A percentile compares a stretch with the other conserved stretches of the same genome.
Conservation (phyloP, 2,888 invertebrate genomes). For the Polydrusus cervinus region DNA sequence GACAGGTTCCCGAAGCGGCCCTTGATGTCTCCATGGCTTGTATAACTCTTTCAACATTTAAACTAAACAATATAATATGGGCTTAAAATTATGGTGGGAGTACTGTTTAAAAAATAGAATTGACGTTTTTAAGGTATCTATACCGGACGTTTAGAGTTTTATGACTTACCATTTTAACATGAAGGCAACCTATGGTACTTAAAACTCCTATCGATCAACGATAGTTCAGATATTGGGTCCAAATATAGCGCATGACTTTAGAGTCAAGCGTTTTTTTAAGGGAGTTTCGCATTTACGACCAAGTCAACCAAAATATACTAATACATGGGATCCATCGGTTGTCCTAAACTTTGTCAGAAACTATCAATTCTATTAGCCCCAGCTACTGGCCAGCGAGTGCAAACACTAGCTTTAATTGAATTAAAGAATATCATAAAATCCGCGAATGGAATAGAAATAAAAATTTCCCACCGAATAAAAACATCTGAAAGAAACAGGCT, state of each 20-base stretch:
- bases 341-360: constrained; percentile 23
- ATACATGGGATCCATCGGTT: constrained; percentile 27
- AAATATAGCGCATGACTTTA: constrained; percentile 17
- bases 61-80: constrained; percentile 22
- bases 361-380: too few relatives aligned
- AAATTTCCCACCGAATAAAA: too few relatives aligned
- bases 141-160: constrained; percentile 34
- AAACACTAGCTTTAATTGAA: too few relatives aligned
- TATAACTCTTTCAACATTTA: not conserved
- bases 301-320: constrained; percentile 8
- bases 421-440: too few relatives aligned
- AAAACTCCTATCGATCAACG: too few relatives aligned
- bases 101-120: too few relatives aligned
- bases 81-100: constrained; percentile 27
- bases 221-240: constrained; percentile 13
- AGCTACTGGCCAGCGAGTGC: too few relatives aligned
- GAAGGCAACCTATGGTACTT: not conserved
- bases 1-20: too few relatives aligned
- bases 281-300: constrained; percentile 45
- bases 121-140: not conserved
- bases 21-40: constrained; percentile 32
- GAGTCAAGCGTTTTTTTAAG: constrained; percentile 40
- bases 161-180: constrained; percentile 23
- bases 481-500: too few relatives aligned
- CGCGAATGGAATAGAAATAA: too few relatives aligned